Percentiles rank a stretch among this genome's conserved stretches.
These are phyloP conservation scores for Psittacula cyanocephala DNA, from an alignment of 2,113 vertebrate genomes.

Conservation along the genomic window DNA sequence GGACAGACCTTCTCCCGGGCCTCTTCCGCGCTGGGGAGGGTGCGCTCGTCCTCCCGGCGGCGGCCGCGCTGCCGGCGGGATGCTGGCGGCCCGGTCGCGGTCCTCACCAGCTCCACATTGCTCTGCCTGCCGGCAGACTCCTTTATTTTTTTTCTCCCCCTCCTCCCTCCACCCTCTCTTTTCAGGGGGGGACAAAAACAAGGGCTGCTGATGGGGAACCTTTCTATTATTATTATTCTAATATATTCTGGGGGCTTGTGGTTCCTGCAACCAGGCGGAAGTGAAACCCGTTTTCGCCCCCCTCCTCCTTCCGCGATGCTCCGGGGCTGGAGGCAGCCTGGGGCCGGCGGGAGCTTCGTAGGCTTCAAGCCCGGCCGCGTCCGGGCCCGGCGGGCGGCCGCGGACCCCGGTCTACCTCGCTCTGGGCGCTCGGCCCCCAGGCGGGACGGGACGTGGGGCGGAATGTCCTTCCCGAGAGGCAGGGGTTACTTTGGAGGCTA, in stretches of 20 bases:
- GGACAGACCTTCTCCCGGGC: conserved; percentile 67
- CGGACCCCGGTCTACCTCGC: background rate
- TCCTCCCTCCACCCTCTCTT: background rate
- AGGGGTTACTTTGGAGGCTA: background rate
- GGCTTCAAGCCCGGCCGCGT: too few relatives aligned
- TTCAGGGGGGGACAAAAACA: background rate
- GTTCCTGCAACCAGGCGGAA: conserved; percentile 80
- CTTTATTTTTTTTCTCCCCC: background rate
- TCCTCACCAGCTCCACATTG: conserved; percentile 55
- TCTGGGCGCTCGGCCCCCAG: background rate
- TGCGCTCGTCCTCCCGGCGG: background rate
- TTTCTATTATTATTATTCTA: conserved; percentile 8
- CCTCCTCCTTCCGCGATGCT: conserved; percentile 54
- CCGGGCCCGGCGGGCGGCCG: background rate
- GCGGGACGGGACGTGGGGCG: too few relatives aligned
- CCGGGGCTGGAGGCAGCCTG: background rate
- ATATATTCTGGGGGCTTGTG: conserved; percentile 66
- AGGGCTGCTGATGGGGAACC: background rate
- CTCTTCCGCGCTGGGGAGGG: conserved; percentile 11
- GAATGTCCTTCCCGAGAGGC: background rate
- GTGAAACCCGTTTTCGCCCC: conserved; percentile 69
- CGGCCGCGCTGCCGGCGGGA: conserved; percentile 30
- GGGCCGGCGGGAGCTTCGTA: background rate
- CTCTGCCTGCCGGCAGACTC: background rate
- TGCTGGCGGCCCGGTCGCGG: background rate